Evolutionary conservation across 1,140 invertebrate species (phyloP).

Genomic region (Drosophila subpulchrella): DNA sequence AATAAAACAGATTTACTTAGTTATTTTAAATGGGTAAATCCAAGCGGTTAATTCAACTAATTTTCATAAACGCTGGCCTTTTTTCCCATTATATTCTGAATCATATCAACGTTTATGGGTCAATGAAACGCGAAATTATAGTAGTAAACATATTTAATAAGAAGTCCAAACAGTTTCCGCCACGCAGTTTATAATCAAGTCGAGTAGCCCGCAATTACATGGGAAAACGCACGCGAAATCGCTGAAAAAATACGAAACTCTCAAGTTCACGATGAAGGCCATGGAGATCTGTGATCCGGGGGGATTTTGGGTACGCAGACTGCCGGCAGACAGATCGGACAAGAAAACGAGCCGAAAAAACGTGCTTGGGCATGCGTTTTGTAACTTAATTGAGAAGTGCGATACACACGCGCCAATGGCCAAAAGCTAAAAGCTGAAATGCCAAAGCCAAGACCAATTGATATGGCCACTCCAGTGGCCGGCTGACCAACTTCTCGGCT

Average conservation of each 20-base stretch:
- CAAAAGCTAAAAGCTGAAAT: slow-evolving; percentile 27
- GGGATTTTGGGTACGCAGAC: slow-evolving; percentile 1
- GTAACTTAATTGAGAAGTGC: slow-evolving; percentile 81
- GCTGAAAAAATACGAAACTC: slow-evolving; percentile 21
- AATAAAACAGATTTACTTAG: slow-evolving; percentile 23
- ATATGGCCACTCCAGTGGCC: slow-evolving; percentile 6
- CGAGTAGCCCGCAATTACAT: slow-evolving; percentile 44
- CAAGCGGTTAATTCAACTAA: slow-evolving; percentile 24
- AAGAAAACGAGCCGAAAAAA: slow-evolving; percentile 62
- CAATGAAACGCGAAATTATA: slow-evolving; percentile 43
- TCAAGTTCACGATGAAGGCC: slow-evolving; percentile 81
- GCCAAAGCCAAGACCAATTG: slow-evolving; percentile 55
- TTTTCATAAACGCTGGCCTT: slow-evolving; percentile 22
- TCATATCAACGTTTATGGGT: slow-evolving; percentile 32
- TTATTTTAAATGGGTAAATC: background rate
- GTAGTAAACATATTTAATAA: slow-evolving; percentile 31
- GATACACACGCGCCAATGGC: slow-evolving; percentile 75
- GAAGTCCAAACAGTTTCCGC: slow-evolving; percentile 38
- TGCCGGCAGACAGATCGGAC: slow-evolving; percentile 11
- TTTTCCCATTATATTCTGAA: slow-evolving; percentile 32
- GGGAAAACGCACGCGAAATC: slow-evolving; percentile 45
- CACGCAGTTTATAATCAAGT: slow-evolving; percentile 28
- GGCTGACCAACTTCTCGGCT: slow-evolving; percentile 51
- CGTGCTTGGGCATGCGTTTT: slow-evolving; percentile 79
- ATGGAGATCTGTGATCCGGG: slow-evolving; percentile 7